Conservation (phyloP, 1,140 invertebrate genomes). For the Scaptomyza pallida region DNA sequence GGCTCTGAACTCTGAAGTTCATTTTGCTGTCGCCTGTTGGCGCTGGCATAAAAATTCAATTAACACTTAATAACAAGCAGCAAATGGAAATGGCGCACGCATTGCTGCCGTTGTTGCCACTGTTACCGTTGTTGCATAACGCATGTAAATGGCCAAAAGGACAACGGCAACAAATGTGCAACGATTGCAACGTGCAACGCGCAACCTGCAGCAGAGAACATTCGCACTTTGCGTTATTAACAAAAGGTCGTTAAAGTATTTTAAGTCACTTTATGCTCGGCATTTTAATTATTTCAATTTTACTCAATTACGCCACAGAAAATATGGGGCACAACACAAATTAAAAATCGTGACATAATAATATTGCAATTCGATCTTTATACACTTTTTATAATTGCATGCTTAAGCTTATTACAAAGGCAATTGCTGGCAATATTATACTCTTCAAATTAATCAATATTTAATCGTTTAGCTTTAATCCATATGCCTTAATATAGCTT, state of each 20-base stretch:
- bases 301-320: slow-evolving; percentile 58
- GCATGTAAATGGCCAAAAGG: slow-evolving; percentile 25
- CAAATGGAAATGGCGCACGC: slow-evolving; percentile 63
- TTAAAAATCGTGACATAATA: slow-evolving; percentile 20
- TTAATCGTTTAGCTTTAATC: no score
- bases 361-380: background rate
- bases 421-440: background rate
- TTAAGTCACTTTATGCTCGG: slow-evolving; percentile 69
- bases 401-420: background rate
- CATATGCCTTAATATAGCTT: background rate
- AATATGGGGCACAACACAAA: slow-evolving; percentile 27
- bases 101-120: slow-evolving; percentile 30
- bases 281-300: slow-evolving; percentile 78
- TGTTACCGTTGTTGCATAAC: slow-evolving; percentile 36
- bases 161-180: background rate
- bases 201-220: slow-evolving; percentile 45
- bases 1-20: slow-evolving; percentile 30
- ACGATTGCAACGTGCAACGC: slow-evolving; percentile 22
- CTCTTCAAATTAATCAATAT: background rate
- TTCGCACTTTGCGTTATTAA: slow-evolving; percentile 80
- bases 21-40: slow-evolving; percentile 38
- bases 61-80: slow-evolving; percentile 77
- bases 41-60: slow-evolving; percentile 76
- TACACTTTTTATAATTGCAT: background rate
- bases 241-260: slow-evolving; percentile 75